A percentile compares a stretch with the other conserved stretches of the same genome.
Evolutionary conservation across 2,797 vertebrate species (phyloP).

Genomic region (Argya squamiceps): DNA sequence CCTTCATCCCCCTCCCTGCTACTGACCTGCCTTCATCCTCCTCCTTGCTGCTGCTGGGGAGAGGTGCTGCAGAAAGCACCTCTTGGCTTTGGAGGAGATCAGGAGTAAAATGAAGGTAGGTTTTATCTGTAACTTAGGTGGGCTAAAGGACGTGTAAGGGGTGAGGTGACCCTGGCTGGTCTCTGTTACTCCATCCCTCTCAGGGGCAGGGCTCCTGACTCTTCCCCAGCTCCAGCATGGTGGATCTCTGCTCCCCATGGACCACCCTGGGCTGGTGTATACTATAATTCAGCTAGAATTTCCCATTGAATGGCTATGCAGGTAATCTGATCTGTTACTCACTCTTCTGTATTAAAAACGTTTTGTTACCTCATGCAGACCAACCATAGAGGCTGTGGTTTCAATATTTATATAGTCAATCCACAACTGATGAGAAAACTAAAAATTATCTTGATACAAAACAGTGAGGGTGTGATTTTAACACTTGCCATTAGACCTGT

Average conservation of each 20-base stretch:
- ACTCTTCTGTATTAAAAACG: not conserved
- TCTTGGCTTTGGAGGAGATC: not conserved
- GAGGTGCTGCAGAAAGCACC: not conserved
- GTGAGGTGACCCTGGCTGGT: not conserved
- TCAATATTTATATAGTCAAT: not conserved
- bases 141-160: accelerated
- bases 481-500: not conserved
- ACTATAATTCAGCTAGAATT: not conserved
- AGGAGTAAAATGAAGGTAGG: accelerated
- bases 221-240: not conserved
- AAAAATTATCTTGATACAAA: not conserved
- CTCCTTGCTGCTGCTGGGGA: not conserved
- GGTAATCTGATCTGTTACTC: not conserved
- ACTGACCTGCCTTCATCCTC: not conserved
- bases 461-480: not conserved
- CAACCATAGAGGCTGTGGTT: not conserved
- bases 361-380: not conserved
- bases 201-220: not conserved
- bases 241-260: not conserved
- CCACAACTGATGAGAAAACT: not conserved
- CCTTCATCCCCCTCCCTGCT: too few relatives aligned
- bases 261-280: not conserved
- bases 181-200: not conserved
- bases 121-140: not conserved
- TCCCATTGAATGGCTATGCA: not conserved